phyloP scores from a whole-genome alignment of 2,797 vertebrate genomes.

The Cynopterus sphinx region DNA sequence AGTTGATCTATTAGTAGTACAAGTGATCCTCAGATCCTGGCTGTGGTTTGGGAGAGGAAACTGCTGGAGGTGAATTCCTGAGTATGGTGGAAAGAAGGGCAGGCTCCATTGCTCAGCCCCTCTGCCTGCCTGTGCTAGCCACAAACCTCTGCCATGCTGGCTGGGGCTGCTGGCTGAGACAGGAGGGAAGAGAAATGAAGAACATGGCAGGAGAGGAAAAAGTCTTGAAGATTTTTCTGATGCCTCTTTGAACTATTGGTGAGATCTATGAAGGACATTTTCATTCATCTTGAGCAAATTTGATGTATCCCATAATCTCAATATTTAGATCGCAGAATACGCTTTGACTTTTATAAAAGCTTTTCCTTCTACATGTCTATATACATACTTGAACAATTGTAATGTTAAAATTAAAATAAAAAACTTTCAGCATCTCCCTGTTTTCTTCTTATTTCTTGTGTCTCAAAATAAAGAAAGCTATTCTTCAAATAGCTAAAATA shows the following conservation, averaged over 20 bases:
- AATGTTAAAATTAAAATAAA: neutral
- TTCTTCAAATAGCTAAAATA: neutral
- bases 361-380: neutral
- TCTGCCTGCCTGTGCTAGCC: neutral
- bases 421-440: neutral
- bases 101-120: neutral
- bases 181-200: neutral
- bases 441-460: neutral
- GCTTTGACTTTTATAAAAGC: neutral
- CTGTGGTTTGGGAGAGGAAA: neutral
- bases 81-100: neutral
- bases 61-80: neutral
- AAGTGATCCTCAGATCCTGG: neutral
- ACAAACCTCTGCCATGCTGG: neutral
- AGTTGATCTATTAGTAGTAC: neutral
- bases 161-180: neutral
- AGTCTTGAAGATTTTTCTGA: neutral
- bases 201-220: neutral
- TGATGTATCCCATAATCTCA: neutral
- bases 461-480: slow-evolving; percentile 17
- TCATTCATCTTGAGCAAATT: neutral
- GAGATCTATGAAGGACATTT: neutral
- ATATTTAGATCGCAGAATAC: neutral
- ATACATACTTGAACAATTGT: neutral
- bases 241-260: neutral